These are phyloP conservation scores for Cylas formicarius DNA, from an alignment of 1,140 invertebrate species.

Conservation along the genomic window DNA sequence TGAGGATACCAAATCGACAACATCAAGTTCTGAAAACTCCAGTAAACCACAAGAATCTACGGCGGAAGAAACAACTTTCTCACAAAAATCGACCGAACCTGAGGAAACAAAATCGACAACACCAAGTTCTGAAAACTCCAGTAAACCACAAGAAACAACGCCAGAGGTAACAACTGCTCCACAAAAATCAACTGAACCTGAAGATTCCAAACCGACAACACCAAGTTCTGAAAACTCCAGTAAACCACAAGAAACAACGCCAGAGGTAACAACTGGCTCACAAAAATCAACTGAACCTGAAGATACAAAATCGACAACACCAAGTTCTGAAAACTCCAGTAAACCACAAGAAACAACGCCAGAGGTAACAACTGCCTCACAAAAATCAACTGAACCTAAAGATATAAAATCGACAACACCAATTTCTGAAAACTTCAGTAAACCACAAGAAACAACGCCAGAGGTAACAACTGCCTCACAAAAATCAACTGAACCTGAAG, in stretches of 20 bases:
- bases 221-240: conserved; percentile 1
- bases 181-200: background rate
- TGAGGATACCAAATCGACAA: too few relatives aligned
- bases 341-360: conserved; percentile 8
- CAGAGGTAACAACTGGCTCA: too few relatives aligned
- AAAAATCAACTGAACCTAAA: too few relatives aligned
- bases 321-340: background rate
- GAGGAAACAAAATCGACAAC: conserved; percentile 11
- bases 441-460: conserved; percentile 1
- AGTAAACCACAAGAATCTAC: conserved; percentile 8
- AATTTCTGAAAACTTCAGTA: background rate
- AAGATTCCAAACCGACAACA: conserved; percentile 7
- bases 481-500: conserved; percentile 8
- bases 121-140: background rate
- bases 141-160: background rate
- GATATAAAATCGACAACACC: background rate
- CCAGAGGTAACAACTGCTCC: conserved; percentile 1
- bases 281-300: too few relatives aligned
- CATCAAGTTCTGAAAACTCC: too few relatives aligned
- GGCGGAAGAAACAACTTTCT: conserved; percentile 1
- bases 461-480: background rate
- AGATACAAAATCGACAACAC: background rate
- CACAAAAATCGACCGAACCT: too few relatives aligned
- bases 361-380: too few relatives aligned
- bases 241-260: background rate